A percentile compares a stretch with the other conserved stretches of the same genome.
These are phyloP conservation scores for Alethe castanea DNA, from an alignment of 2,113 vertebrate species.

Conservation along the genomic window DNA sequence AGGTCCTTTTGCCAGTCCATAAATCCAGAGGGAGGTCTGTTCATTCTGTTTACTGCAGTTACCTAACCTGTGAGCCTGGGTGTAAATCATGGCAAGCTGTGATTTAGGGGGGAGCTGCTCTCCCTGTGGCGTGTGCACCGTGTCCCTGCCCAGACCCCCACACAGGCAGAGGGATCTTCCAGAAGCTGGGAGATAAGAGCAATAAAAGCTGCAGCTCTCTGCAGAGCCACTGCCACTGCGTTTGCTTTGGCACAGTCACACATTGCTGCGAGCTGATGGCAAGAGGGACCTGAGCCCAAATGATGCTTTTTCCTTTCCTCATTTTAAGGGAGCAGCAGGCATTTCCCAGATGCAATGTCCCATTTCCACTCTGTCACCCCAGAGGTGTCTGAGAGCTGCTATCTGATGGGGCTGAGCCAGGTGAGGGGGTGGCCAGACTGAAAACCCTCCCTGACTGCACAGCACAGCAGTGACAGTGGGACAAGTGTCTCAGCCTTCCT, in stretches of 20 bases:
- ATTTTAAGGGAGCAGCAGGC: not conserved
- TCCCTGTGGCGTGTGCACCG: not conserved
- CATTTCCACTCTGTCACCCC: not conserved
- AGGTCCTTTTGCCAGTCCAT: slow-evolving; percentile 70
- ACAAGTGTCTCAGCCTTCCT: not conserved
- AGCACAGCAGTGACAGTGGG: not conserved
- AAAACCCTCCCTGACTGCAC: not conserved
- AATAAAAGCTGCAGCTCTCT: not conserved
- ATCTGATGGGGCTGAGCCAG: not conserved
- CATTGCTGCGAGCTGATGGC: not conserved
- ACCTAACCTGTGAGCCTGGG: slow-evolving; percentile 62
- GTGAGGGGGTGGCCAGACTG: not conserved
- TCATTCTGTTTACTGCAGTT: slow-evolving; percentile 78
- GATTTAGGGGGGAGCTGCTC: slow-evolving; percentile 64
- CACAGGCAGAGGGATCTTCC: slow-evolving; percentile 15
- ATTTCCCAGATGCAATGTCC: not conserved
- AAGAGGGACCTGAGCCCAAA: not conserved
- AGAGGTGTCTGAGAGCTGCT: fast-evolving
- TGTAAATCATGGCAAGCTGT: slow-evolving; percentile 67
- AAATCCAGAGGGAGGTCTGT: slow-evolving; percentile 69
- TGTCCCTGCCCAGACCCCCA: slow-evolving; percentile 46
- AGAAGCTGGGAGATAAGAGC: slow-evolving; percentile 54
- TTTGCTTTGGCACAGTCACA: not conserved
- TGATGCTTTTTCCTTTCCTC: not conserved
- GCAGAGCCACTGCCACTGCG: not conserved